phyloP scores from a whole-genome alignment of 92 coral and sea anemone species.

The Zoanthus sociatus region DNA sequence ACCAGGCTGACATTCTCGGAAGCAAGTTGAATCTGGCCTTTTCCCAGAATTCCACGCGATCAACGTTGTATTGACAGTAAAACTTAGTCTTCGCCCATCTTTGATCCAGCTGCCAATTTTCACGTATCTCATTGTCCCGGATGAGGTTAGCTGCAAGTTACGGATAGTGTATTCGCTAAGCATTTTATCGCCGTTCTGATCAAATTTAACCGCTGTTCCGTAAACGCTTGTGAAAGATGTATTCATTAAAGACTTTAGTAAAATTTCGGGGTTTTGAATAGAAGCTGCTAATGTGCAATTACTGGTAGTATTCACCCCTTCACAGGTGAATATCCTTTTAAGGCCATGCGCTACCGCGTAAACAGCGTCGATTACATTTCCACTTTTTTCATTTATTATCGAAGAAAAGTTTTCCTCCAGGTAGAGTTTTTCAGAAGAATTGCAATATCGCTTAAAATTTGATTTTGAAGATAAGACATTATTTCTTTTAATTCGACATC shows the following conservation, averaged over 20 bases:
- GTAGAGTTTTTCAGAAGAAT: slow-evolving; percentile 61
- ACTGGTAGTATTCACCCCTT: not conserved
- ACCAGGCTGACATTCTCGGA: slow-evolving; percentile 87
- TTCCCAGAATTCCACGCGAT: slow-evolving; percentile 81
- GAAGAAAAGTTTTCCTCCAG: slow-evolving; percentile 40
- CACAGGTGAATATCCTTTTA: slow-evolving; percentile 68
- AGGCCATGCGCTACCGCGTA: slow-evolving; percentile 81
- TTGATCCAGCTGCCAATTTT: slow-evolving; percentile 80
- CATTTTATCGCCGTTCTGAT: slow-evolving; percentile 81
- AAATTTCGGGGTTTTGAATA: slow-evolving; percentile 64
- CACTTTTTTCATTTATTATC: slow-evolving; percentile 58
- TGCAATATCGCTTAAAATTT: slow-evolving; percentile 49
- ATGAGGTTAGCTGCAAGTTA: slow-evolving; percentile 64
- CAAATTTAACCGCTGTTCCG: slow-evolving; percentile 68
- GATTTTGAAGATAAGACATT: slow-evolving; percentile 11
- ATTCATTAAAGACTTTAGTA: slow-evolving; percentile 62
- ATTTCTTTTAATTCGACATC: slow-evolving; percentile 55
- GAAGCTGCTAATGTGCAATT: slow-evolving; percentile 59
- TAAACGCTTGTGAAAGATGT: slow-evolving; percentile 72
- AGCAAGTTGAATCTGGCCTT: slow-evolving; percentile 84
- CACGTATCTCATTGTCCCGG: slow-evolving; percentile 48
- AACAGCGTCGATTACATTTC: slow-evolving; percentile 89
- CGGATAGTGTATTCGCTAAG: slow-evolving; percentile 81
- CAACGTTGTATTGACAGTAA: slow-evolving; percentile 53
- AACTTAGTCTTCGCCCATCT: slow-evolving; percentile 34